A percentile compares a stretch with the other conserved stretches of the same genome.
Evolutionary conservation across 1,140 invertebrate genomes (phyloP).

Genomic region (Branchinecta lynchi): DNA sequence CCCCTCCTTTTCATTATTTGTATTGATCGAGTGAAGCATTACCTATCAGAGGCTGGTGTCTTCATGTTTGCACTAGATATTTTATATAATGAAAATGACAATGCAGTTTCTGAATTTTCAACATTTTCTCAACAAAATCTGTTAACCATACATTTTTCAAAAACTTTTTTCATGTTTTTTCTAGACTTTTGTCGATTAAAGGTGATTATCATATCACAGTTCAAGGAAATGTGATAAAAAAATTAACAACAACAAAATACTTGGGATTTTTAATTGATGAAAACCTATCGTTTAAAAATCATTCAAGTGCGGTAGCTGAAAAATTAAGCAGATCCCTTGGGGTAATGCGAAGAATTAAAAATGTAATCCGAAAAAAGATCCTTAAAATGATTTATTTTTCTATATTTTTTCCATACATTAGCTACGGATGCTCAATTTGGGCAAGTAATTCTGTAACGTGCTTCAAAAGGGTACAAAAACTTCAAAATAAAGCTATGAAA

Average conservation of each 20-base stretch:
- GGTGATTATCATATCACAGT: neutral
- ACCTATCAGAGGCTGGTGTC: too few relatives aligned
- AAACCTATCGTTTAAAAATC: too few relatives aligned
- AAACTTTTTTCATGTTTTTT: slow-evolving; percentile 2
- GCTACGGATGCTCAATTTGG: too few relatives aligned
- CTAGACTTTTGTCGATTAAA: neutral
- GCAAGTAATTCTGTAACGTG: too few relatives aligned
- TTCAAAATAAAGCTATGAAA: too few relatives aligned
- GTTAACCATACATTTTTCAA: too few relatives aligned
- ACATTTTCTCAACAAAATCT: slow-evolving; percentile 2
- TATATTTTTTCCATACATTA: too few relatives aligned
- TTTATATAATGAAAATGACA: slow-evolving; percentile 2
- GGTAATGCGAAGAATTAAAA: slow-evolving; percentile 6
- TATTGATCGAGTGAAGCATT: slow-evolving; percentile 9
- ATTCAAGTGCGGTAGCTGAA: slow-evolving; percentile 6
- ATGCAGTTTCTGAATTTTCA: slow-evolving; percentile 6
- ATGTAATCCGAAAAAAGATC: neutral
- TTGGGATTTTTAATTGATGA: too few relatives aligned
- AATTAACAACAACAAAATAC: too few relatives aligned
- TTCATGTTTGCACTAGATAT: neutral
- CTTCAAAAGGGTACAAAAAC: too few relatives aligned
- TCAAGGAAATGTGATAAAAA: slow-evolving; percentile 6
- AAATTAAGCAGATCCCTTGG: slow-evolving; percentile 1
- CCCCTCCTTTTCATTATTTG: slow-evolving; percentile 6
- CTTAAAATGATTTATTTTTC: slow-evolving; percentile 7